phyloP scores from a whole-genome alignment of 2,888 invertebrate species.

The Agrochola lychnidis region DNA sequence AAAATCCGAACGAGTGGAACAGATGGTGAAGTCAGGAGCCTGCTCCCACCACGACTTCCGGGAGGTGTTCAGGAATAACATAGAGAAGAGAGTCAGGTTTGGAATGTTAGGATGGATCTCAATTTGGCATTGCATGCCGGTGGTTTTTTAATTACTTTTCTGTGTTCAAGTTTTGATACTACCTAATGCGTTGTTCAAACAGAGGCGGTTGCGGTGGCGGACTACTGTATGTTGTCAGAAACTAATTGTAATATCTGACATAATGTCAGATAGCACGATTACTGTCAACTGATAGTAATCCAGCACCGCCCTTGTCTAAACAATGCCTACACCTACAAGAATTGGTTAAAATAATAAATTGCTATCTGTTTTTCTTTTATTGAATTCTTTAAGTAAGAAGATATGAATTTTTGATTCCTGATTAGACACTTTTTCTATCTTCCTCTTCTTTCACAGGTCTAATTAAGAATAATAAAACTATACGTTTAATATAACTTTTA shows the following conservation, averaged over 20 bases:
- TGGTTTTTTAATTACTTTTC: constrained; percentile 19
- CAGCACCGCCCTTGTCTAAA: not conserved
- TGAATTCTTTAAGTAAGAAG: not conserved
- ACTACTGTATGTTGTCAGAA: not conserved
- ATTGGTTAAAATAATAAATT: constrained; percentile 1
- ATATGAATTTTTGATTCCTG: not conserved
- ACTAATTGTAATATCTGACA: not conserved
- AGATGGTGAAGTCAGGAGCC: constrained; percentile 99
- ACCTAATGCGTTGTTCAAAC: not conserved
- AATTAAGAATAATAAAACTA: too few species aligned
- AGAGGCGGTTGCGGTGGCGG: not conserved
- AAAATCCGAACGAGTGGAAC: constrained; percentile 98
- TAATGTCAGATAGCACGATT: not conserved
- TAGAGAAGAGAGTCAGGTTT: constrained; percentile 98
- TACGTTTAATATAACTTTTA: constrained; percentile 44
- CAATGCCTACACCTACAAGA: not conserved
- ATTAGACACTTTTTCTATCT: not conserved
- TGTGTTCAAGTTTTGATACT: constrained; percentile 1
- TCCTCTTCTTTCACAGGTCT: not conserved
- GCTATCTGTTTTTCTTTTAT: not conserved
- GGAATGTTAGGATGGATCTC: constrained; percentile 62
- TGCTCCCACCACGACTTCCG: constrained; percentile 99
- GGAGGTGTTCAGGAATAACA: constrained; percentile 98
- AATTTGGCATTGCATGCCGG: constrained; percentile 55
- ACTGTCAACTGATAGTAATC: not conserved